Base-by-base conservation (phyloP, 92 coral and sea anemone species). In the Zoanthus sociatus region DNA sequence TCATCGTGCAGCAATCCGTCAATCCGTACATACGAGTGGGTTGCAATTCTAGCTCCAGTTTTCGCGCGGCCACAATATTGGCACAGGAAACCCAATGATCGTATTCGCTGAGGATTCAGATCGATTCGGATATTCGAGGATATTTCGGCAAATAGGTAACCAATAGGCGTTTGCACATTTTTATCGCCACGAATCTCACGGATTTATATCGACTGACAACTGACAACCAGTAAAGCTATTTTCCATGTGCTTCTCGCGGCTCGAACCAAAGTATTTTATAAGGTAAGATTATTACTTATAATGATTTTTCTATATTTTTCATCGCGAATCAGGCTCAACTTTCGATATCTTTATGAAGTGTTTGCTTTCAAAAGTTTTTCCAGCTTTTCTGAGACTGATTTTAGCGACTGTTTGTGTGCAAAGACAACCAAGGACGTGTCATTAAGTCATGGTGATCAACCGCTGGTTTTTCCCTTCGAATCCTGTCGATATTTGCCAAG, bases 161-260 rank as follows among this genome's bases (percentile, higher is more conserved):
- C 83, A 78, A 78, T 78, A 78, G 83, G 83, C 83, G 83, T 78
- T 78, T 78, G 83, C 83, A 78, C 83, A 78, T 78, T 78, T 78
- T 78, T 67, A 67, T 67, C 32, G 32, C 32, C 72, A 31, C 32
- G 31, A 31, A 67, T 31, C 32, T 67, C 32, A 10, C 21, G 21
- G 72, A 20, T 31, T 31, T 67, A n/a, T n/a, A 20, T 67, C 21
- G 72, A 31, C 72, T 67, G 72, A 20, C 31, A 67, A 31, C 21
- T 18, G 53, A 48, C 0, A 5, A 48, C 53, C 0, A 26, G 26
- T 26, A 26, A 26, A 26, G 0, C 26, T 26, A 26, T 0, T 26
- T 26, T 26, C 26, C 26, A 26, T 26, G 26, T 26, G 26, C 26
- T 26, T 26, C 26, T 26, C 0, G 26, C 26, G 26, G 26, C 26